Evolutionary conservation across 2,888 invertebrate species (phyloP).

Genomic region (Baccha elongata): DNA sequence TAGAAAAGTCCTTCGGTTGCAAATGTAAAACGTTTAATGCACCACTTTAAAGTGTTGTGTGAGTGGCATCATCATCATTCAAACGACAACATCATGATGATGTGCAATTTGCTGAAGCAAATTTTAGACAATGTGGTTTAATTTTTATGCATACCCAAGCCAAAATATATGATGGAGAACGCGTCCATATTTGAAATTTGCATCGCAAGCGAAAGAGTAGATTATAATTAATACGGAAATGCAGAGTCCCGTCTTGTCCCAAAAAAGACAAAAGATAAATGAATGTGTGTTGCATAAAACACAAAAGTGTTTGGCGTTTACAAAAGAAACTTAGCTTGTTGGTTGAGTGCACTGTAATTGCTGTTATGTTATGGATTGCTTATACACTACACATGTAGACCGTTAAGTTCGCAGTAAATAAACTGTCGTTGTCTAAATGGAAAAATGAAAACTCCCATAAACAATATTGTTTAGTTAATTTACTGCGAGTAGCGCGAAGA

Average conservation of each 20-base stretch:
- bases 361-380: conserved; percentile 49
- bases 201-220: conserved; percentile 26
- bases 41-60: conserved; percentile 19
- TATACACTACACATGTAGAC: conserved; percentile 16
- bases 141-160: conserved; percentile 22
- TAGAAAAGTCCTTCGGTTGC: conserved; percentile 5
- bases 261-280: conserved; percentile 32
- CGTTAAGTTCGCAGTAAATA: conserved; percentile 28
- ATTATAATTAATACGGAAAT: conserved; percentile 53
- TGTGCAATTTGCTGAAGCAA: conserved; percentile 31
- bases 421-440: conserved; percentile 15
- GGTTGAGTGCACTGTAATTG: conserved; percentile 32
- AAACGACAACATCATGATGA: conserved; percentile 17
- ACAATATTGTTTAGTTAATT: background rate
- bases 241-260: conserved; percentile 29
- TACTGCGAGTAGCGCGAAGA: conserved; percentile 15
- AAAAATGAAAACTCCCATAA: background rate
- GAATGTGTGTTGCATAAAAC: conserved; percentile 20
- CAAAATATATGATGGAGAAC: conserved; percentile 29
- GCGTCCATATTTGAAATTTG: conserved; percentile 59
- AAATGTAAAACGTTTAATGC: conserved; percentile 33
- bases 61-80: conserved; percentile 25
- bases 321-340: conserved; percentile 15
- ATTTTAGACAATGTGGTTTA: conserved; percentile 27
- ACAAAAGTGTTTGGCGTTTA: conserved; percentile 15